Conservation (phyloP, 1,140 invertebrate genomes). For the Tetranychus cinnabarinus region DNA sequence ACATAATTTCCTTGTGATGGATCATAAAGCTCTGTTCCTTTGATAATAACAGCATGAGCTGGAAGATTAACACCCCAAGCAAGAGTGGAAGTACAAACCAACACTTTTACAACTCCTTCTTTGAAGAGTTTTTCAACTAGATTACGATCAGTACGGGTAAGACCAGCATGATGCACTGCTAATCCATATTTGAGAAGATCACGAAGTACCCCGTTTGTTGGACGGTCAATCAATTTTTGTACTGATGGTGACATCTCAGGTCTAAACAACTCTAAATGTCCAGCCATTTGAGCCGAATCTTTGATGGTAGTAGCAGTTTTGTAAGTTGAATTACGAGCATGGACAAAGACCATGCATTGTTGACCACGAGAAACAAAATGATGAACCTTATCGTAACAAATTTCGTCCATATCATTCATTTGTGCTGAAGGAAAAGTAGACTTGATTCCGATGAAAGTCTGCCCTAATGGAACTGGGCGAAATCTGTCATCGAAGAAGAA, state of each 20-base stretch:
- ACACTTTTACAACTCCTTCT: slow-evolving; percentile 66
- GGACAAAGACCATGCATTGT: slow-evolving; percentile 98
- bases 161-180: slow-evolving; percentile 88
- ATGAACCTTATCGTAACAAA: slow-evolving; percentile 78
- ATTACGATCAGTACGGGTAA: slow-evolving; percentile 57
- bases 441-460: slow-evolving; percentile 81
- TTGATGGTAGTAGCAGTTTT: slow-evolving; percentile 24
- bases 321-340: slow-evolving; percentile 52
- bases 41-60: slow-evolving; percentile 50
- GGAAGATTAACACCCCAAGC: slow-evolving; percentile 99
- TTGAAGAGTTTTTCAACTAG: slow-evolving; percentile 69
- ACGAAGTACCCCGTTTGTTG: slow-evolving; percentile 43
- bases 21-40: slow-evolving; percentile 96
- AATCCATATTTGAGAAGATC: slow-evolving; percentile 65
- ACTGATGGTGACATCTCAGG: not conserved
- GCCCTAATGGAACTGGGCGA: slow-evolving; percentile 75
- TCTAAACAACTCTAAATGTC: slow-evolving; percentile 30
- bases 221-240: slow-evolving; percentile 29
- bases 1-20: slow-evolving; percentile 79
- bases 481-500: slow-evolving; percentile 96
- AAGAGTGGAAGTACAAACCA: slow-evolving; percentile 89
- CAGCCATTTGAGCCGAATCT: slow-evolving; percentile 46
- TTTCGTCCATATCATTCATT: slow-evolving; percentile 61
- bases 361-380: slow-evolving; percentile 66
- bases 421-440: slow-evolving; percentile 45